These are phyloP conservation scores for Epinephelus cyanopodus DNA, from an alignment of 2,113 vertebrate species.

Conservation along the genomic window DNA sequence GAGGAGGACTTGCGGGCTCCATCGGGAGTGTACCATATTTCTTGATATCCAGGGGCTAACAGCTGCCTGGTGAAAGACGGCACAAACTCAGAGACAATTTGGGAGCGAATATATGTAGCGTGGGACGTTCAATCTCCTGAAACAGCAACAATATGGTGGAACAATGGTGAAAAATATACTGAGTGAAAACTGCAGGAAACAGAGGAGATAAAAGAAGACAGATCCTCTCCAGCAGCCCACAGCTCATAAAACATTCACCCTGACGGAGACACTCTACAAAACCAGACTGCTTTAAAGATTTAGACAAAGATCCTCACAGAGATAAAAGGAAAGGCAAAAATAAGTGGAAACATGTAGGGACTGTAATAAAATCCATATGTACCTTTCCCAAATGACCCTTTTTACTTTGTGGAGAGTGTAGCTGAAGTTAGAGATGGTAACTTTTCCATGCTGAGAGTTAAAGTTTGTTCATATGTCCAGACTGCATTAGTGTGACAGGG, in stretches of 20 bases:
- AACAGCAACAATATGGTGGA: constrained; percentile 14
- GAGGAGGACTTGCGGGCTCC: constrained; percentile 83
- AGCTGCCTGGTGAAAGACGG: constrained; percentile 86
- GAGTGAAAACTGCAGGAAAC: constrained; percentile 29
- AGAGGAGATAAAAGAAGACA: constrained; percentile 16
- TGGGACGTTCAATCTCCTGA: constrained; percentile 1
- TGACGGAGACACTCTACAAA: constrained; percentile 38
- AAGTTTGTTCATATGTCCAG: constrained; percentile 13
- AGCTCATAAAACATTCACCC: constrained; percentile 74
- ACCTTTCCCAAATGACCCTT: constrained; percentile 13
- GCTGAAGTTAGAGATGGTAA: constrained; percentile 8
- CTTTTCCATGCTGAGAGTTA: constrained; percentile 14
- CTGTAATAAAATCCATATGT: constrained; percentile 42
- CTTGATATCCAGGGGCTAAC: constrained; percentile 91
- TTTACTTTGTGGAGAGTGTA: not conserved
- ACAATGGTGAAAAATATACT: constrained; percentile 12
- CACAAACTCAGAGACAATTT: constrained; percentile 41
- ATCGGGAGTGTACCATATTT: constrained; percentile 88
- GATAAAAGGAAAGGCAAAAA: constrained; percentile 26
- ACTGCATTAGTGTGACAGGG: constrained; percentile 39
- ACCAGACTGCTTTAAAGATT: constrained; percentile 60
- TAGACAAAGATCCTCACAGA: constrained; percentile 39
- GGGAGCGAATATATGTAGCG: constrained; percentile 15
- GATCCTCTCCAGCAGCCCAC: constrained; percentile 31
- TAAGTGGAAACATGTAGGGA: constrained; percentile 8